Conservation (phyloP, 1,140 invertebrate genomes). For the Lycorma delicatula region DNA sequence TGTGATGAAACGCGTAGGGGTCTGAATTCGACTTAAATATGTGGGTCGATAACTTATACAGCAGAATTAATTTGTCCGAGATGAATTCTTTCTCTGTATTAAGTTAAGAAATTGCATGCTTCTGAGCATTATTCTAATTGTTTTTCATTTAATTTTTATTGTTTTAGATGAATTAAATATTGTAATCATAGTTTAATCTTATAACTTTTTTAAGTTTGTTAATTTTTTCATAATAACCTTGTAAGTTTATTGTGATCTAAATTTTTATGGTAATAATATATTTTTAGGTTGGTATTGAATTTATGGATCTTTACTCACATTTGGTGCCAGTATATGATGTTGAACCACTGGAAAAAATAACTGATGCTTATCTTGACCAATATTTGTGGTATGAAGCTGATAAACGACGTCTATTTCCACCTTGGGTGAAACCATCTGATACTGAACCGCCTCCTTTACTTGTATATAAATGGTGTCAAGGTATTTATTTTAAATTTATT, state of each 20-base stretch:
- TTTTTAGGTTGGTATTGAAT: conserved; percentile 88
- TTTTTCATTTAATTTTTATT: background rate
- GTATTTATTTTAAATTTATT: too few relatives aligned
- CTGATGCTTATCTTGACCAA: conserved; percentile 99
- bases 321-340: conserved; percentile 98
- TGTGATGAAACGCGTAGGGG: too few relatives aligned
- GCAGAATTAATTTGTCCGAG: too few relatives aligned
- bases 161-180: background rate
- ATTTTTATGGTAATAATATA: conserved; percentile 22
- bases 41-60: too few relatives aligned
- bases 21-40: too few relatives aligned
- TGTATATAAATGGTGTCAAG: conserved; percentile 99
- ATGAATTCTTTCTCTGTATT: too few relatives aligned
- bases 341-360: conserved; percentile 98
- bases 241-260: conserved; percentile 3
- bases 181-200: background rate
- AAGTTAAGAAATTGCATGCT: too few relatives aligned
- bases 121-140: too few relatives aligned
- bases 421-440: conserved; percentile 98
- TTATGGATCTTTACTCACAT: conserved; percentile 99
- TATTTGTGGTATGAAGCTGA: conserved; percentile 99
- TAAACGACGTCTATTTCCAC: conserved; percentile 91
- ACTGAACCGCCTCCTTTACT: conserved; percentile 95
- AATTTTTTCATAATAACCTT: too few relatives aligned
- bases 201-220: conserved; percentile 2